Base-by-base conservation (phyloP, 1,140 invertebrate species). In the Dendrolimus punctatus region DNA sequence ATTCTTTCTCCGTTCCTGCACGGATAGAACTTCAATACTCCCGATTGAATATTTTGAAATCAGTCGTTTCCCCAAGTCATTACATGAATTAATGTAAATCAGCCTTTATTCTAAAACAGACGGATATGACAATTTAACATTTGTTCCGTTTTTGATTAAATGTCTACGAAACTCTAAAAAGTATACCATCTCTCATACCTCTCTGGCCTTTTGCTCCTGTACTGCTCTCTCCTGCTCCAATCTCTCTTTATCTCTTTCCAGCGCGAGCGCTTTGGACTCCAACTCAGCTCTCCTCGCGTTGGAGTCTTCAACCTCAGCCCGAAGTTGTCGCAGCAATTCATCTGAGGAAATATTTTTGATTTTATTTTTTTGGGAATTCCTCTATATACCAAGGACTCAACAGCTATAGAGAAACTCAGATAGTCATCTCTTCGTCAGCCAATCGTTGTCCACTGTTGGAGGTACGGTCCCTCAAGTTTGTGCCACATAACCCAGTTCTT, bases 131-230 rank as follows among this genome's bases (percentile, higher is more conserved):
- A 3, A 23, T 23, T 23, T 23, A 1, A 23, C 3, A 23, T 23
- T 23, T 23, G 23, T 23, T 23, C 23, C 23, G 23, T 23, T 23
- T 23, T 3, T 23, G 23, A 1, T 3, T 2, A 23, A 23, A 23
- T 23, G 23, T 3, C 23, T 23, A 23, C 23, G 23, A 23, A 23
- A 23, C 23, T n/a, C 1, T 23, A 23, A 23, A 23, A 23, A 23
- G 23, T 3, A 23, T 23, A 9, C 7, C 39, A 51, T 6, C 42
- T 38, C 5, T 9, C 65, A 64, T 42, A 85, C 82, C 69, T 88
- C 85, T 41, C 80, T 70, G 2, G 83, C 85, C 49, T 75, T 78
- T 52, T 84, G 71, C 38, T 84, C 76, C 10, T 80, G 73, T 37
- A 79, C 38, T 0, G 66, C 45, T 49, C 79, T 84, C 61, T 84